Evolutionary conservation across 2,888 invertebrate species (phyloP), one percentile per base, ranked within the genome.

Genomic region (Eurytoma adleriae): DNA sequence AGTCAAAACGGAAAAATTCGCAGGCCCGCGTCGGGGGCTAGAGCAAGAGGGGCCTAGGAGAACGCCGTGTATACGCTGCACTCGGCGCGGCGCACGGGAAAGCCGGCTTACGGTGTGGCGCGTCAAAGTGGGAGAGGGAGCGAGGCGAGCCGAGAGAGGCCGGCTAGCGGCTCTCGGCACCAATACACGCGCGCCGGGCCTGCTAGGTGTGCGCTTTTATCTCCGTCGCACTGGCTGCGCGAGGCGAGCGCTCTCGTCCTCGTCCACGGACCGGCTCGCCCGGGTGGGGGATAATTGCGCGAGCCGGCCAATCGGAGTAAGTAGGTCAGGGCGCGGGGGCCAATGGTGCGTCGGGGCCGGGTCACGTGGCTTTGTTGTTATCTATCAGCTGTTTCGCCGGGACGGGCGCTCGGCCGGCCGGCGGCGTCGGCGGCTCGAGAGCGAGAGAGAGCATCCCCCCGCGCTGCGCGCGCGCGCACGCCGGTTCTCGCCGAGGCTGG

Each of bases 291-390:
- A 10, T 10, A 40, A 40, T 40, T 50, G 64, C 64, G 13, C 13
- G 10, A 5, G 5, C n/a, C 48, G 56, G 18, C 82, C 82, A 82
- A 82, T 82, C 27, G 24, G 52, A 56, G 52, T 79, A 80, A 82
- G 78, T 82, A 80, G 82, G 82, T 83, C 83, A 81, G 79, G 30
- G 20, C 48, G 59, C 67, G 70, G 70, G 84, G 85, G 87, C 91
- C 92, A 92, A 92, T 92, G 88, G 90, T 84, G 85, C 83, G 79
- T 79, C 83, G 88, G 85, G 86, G 85, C 85, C 84, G 84, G 85
- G 89, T 94, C 94, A 94, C 94, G 92, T 94, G 94, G 92, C 89
- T 93, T 93, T 94, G 93, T 94, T 94, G 93, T 93, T 93, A 93
- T 93, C 93, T 91, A 92, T 93, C 93, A 93, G 93, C 93, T 93